Percentiles rank a stretch among this genome's conserved stretches.
Evolutionary conservation across 2,113 vertebrate genomes (phyloP).

Genomic region (Spea bombifrons): DNA sequence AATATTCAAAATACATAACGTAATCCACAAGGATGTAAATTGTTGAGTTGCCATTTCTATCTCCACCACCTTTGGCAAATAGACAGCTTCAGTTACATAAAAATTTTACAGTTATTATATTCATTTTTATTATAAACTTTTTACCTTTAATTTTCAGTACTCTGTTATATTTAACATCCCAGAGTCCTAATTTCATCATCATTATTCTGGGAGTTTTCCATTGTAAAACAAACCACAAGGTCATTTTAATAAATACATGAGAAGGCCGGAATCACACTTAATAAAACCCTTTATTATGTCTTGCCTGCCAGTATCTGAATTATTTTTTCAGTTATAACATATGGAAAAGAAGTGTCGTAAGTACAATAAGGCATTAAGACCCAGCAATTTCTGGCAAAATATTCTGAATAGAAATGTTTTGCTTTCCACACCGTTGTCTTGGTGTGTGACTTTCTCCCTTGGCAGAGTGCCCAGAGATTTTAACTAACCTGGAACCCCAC

Average conservation of each 20-base stretch:
- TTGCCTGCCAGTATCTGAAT: constrained; percentile 18
- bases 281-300: constrained; percentile 26
- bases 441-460: too few species aligned
- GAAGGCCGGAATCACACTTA: constrained; percentile 12
- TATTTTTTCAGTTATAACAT: not conserved
- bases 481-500: too few species aligned
- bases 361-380: too few species aligned
- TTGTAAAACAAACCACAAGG: constrained; percentile 32
- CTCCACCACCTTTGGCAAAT: not conserved
- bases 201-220: constrained; percentile 22
- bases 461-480: too few species aligned
- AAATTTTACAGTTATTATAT: constrained; percentile 10
- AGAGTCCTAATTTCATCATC: constrained; percentile 14
- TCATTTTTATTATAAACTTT: not conserved
- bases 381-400: too few species aligned
- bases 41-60: not conserved
- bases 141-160: not conserved
- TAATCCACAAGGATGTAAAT: constrained; percentile 8
- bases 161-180: constrained; percentile 1
- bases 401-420: too few species aligned
- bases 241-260: constrained; percentile 30
- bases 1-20: not conserved
- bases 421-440: too few species aligned
- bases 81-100: not conserved
- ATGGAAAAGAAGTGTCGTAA: not conserved